Evolutionary conservation across 2,888 invertebrate species (phyloP).

Genomic region (Zygaena filipendulae): DNA sequence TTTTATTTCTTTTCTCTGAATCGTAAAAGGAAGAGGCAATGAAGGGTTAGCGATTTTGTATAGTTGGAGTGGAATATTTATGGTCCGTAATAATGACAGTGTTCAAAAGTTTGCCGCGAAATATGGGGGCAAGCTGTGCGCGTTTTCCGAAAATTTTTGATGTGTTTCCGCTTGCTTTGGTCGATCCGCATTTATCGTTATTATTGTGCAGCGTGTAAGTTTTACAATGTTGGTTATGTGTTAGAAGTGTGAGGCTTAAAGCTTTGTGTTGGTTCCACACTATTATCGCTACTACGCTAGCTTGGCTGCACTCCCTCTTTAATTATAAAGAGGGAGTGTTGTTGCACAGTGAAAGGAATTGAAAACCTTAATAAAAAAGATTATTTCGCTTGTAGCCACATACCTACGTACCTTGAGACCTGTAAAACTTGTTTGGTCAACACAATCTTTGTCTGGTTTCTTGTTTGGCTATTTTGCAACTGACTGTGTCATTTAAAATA

Average conservation of each 20-base stretch:
- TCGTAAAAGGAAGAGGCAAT: slow-evolving; percentile 66
- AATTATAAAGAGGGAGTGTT: too few relatives aligned
- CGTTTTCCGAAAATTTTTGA: slow-evolving; percentile 28
- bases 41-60: slow-evolving; percentile 61
- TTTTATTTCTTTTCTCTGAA: slow-evolving; percentile 63
- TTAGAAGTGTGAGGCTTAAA: slow-evolving; percentile 19
- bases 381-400: too few relatives aligned
- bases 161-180: slow-evolving; percentile 22
- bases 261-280: slow-evolving; percentile 22
- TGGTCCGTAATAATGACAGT: slow-evolving; percentile 54
- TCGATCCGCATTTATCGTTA: slow-evolving; percentile 20
- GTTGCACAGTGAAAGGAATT: slow-evolving; percentile 44
- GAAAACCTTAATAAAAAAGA: slow-evolving; percentile 35
- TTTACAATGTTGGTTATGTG: too few relatives aligned
- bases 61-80: slow-evolving; percentile 50
- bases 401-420: slow-evolving; percentile 36
- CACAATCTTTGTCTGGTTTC: slow-evolving; percentile 22
- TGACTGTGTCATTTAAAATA: too few relatives aligned
- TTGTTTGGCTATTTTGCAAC: slow-evolving; percentile 23
- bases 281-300: slow-evolving; percentile 42
- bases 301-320: slow-evolving; percentile 33
- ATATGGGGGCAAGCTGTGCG: slow-evolving; percentile 45
- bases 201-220: background rate
- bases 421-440: slow-evolving; percentile 38
- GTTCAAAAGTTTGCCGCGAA: slow-evolving; percentile 33